phyloP scores from a whole-genome alignment of 2,113 vertebrate species.

The Oryzias javanicus region DNA sequence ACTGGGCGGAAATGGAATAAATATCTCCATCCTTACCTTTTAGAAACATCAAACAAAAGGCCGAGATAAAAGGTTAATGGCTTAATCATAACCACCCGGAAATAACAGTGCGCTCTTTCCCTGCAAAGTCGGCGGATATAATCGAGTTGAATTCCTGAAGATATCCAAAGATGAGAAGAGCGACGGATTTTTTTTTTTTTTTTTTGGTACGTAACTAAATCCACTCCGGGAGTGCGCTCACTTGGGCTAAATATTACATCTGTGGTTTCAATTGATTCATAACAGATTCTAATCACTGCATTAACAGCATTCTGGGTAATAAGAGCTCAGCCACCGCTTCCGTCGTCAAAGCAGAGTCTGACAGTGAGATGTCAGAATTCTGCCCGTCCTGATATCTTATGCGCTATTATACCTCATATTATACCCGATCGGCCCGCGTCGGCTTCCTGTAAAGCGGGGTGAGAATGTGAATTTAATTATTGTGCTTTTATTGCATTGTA shows the following conservation, averaged over 20 bases:
- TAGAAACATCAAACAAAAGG: conserved; percentile 79
- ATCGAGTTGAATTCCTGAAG: conserved; percentile 70
- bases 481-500: conserved; percentile 85
- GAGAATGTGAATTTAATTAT: conserved; percentile 84
- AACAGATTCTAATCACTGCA: conserved; percentile 75
- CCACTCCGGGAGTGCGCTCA: conserved; percentile 58
- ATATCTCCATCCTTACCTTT: conserved; percentile 80
- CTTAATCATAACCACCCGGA: conserved; percentile 74
- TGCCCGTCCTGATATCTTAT: conserved; percentile 50
- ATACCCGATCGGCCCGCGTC: conserved; percentile 58
- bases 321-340: conserved; percentile 71
- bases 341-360: conserved; percentile 51
- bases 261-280: conserved; percentile 75
- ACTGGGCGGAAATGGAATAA: conserved; percentile 81
- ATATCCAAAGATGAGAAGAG: conserved; percentile 52
- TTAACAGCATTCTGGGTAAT: conserved; percentile 71
- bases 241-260: conserved; percentile 70
- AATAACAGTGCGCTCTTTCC: conserved; percentile 68
- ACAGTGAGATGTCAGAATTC: conserved; percentile 68
- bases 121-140: conserved; percentile 60
- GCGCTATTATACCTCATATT: conserved; percentile 64
- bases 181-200: conserved; percentile 27
- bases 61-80: conserved; percentile 81
- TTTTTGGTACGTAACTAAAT: conserved; percentile 62
- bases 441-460: conserved; percentile 84